Conservation (phyloP, 2,888 invertebrate species). For the Drosophila fulvimacula region DNA sequence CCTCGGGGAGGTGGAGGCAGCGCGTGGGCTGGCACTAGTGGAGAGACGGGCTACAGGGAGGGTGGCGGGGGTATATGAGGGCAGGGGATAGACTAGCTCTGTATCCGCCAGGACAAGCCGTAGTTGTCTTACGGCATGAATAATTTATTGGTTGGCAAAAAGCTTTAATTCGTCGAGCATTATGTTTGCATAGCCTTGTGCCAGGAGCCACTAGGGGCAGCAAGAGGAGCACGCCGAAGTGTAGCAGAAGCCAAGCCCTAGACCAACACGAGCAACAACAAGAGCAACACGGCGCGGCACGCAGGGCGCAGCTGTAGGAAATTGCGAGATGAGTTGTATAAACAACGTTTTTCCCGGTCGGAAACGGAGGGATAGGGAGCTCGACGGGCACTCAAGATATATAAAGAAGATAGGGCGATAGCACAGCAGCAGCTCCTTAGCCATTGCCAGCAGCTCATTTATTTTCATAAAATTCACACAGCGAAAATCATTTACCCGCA, state of each 20-base stretch:
- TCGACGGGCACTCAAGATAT: conserved; percentile 36
- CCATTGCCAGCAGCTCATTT: conserved; percentile 67
- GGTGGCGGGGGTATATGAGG: no score
- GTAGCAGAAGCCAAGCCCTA: conserved; percentile 32
- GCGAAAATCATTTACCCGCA: conserved; percentile 61
- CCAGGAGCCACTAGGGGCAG: conserved; percentile 25
- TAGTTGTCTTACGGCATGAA: conserved; percentile 80
- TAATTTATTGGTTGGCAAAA: conserved; percentile 82
- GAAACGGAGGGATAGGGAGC: conserved; percentile 14
- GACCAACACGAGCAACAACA: conserved; percentile 31
- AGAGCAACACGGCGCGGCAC: conserved; percentile 7
- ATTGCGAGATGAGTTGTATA: conserved; percentile 70
- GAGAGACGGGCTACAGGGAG: not conserved
- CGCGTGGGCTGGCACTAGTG: not conserved
- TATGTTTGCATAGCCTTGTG: conserved; percentile 75
- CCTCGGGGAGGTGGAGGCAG: not conserved
- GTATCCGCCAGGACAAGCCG: conserved; percentile 47
- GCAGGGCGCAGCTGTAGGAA: conserved; percentile 69
- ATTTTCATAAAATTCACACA: conserved; percentile 73
- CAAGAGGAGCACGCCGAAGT: conserved; percentile 2
- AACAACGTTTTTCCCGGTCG: conserved; percentile 52
- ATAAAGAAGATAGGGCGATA: conserved; percentile 17
- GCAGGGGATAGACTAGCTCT: conserved; percentile 21
- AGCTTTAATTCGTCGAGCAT: conserved; percentile 78
- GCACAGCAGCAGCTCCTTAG: conserved; percentile 19